phyloP scores from a whole-genome alignment of 2,888 invertebrate species.

The Nebria brevicollis region DNA sequence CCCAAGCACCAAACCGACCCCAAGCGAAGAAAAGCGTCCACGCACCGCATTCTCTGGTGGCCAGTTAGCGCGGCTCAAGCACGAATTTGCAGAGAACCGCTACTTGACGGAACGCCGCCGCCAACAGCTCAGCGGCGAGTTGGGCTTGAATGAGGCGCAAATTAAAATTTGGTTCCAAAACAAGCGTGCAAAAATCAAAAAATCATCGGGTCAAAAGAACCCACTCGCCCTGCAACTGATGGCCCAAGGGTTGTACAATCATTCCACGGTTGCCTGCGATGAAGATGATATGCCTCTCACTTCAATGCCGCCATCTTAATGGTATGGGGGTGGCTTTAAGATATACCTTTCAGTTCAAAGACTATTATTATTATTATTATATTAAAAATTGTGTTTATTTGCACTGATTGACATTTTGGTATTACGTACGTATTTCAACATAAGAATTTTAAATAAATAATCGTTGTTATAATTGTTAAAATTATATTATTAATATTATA shows the following conservation, averaged over 20 bases:
- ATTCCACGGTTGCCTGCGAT: slow-evolving; percentile 78
- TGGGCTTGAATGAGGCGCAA: slow-evolving; percentile 95
- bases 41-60: slow-evolving; percentile 96
- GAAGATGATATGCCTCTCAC: slow-evolving; percentile 64
- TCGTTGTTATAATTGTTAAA: too few relatives aligned
- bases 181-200: slow-evolving; percentile 96
- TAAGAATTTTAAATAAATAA: too few relatives aligned
- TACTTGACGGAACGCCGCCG: slow-evolving; percentile 93
- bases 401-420: not conserved
- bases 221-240: slow-evolving; percentile 89
- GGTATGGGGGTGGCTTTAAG: not conserved
- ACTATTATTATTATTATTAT: not conserved
- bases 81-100: slow-evolving; percentile 92
- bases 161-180: slow-evolving; percentile 99
- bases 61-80: slow-evolving; percentile 89
- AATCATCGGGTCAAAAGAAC: slow-evolving; percentile 85
- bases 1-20: slow-evolving; percentile 59
- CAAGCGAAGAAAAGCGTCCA: slow-evolving; percentile 88
- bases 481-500: too few relatives aligned
- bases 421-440: too few relatives aligned
- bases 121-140: slow-evolving; percentile 88
- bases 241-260: slow-evolving; percentile 95
- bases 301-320: not conserved
- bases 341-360: not conserved
- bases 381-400: not conserved